Conservation (phyloP, 2,797 vertebrate species). For the Neopelma chrysocephalum region DNA sequence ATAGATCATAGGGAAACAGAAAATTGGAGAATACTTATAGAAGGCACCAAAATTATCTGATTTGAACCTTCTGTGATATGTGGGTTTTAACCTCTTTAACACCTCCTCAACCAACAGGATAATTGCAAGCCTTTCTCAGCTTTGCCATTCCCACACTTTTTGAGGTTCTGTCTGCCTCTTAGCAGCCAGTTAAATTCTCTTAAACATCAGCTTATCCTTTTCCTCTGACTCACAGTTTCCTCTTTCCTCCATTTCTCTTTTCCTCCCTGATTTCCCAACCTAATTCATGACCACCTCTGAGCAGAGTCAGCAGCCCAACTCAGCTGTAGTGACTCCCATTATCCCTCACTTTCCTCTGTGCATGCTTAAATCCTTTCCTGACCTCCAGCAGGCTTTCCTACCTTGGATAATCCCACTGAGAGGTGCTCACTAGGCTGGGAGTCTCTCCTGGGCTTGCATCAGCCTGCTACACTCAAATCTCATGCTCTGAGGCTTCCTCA, state of each 20-base stretch:
- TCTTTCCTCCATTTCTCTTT: conserved; percentile 6
- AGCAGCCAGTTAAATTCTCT: not conserved
- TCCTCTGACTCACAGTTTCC: not conserved
- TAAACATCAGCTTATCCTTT: not conserved
- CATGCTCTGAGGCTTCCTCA: conserved; percentile 72
- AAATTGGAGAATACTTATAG: not conserved
- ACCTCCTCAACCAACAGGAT: not conserved
- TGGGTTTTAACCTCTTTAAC: not conserved
- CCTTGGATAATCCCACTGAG: conserved; percentile 61
- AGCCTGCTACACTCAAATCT: conserved; percentile 71
- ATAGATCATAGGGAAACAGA: not conserved
- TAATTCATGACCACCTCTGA: conserved; percentile 37
- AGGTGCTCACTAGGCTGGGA: conserved; percentile 53
- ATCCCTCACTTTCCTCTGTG: conserved; percentile 51
- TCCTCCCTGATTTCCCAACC: not conserved
- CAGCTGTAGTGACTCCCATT: conserved; percentile 30
- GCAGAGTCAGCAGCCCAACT: conserved; percentile 14
- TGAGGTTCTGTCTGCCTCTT: not conserved
- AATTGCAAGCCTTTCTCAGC: not conserved
- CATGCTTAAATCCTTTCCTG: conserved; percentile 60
- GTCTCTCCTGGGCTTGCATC: conserved; percentile 61
- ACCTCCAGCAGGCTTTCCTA: conserved; percentile 64
- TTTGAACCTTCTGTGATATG: not conserved
- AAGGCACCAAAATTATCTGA: not conserved
- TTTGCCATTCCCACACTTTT: conserved; percentile 3